Percentiles rank a stretch among this genome's conserved stretches.
Evolutionary conservation across 2,888 invertebrate species (phyloP).

Genomic region (Minunthozetes semirufus): DNA sequence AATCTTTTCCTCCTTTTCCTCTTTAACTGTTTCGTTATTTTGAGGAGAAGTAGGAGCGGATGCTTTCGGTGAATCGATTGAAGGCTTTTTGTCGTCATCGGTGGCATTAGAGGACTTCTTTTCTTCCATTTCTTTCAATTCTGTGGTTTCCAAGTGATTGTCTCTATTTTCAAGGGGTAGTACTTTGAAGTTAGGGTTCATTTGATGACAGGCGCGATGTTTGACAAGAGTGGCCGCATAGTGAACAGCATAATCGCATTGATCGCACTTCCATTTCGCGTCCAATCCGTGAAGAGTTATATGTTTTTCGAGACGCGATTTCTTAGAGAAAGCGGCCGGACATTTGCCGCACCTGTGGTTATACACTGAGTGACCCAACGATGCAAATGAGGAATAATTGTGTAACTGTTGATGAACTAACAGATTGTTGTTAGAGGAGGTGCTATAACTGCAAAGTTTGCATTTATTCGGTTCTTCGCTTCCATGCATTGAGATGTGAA

Average conservation of each 20-base stretch:
- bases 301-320: conserved; percentile 75
- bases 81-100: background rate
- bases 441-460: conserved; percentile 63
- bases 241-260: conserved; percentile 80
- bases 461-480: conserved; percentile 61
- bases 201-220: conserved; percentile 51
- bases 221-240: conserved; percentile 76
- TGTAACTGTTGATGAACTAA: conserved; percentile 58
- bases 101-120: background rate
- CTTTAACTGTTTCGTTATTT: background rate
- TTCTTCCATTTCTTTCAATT: background rate
- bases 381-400: conserved; percentile 33
- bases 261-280: conserved; percentile 71
- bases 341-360: conserved; percentile 62
- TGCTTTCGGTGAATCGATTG: background rate
- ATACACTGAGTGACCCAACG: conserved; percentile 34
- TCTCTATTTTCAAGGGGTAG: background rate
- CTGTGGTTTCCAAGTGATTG: conserved; percentile 1
- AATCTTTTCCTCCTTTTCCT: conserved; percentile 56
- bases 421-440: conserved; percentile 61
- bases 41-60: background rate
- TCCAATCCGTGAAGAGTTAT: conserved; percentile 72
- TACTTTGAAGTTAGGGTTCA: conserved; percentile 30
- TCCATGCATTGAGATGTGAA: conserved; percentile 63
- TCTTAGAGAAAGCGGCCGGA: conserved; percentile 77